These are phyloP conservation scores for Gymnodraco acuticeps DNA, from an alignment of 2,797 vertebrate genomes.

Conservation along the genomic window DNA sequence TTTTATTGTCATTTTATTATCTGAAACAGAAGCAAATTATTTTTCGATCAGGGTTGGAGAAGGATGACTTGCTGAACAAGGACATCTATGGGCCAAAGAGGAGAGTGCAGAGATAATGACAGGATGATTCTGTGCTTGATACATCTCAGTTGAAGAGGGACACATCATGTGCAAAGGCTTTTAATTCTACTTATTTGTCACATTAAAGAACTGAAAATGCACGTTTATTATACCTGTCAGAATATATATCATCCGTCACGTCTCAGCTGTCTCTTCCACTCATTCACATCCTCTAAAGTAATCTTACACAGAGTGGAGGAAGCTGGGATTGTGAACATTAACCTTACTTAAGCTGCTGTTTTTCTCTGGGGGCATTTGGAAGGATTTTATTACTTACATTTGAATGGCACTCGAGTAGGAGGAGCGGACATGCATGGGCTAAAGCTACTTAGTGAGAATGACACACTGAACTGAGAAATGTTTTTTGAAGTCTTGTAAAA, in stretches of 20 bases:
- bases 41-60: constrained; percentile 24
- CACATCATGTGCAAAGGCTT: not conserved
- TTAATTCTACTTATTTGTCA: not conserved
- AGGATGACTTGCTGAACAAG: constrained; percentile 80
- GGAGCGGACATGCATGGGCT: constrained; percentile 61
- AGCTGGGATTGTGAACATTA: constrained; percentile 60
- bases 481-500: constrained; percentile 37
- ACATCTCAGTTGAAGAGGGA: not conserved
- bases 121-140: not conserved
- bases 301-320: constrained; percentile 56
- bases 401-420: constrained; percentile 68
- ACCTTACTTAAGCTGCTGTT: constrained; percentile 74
- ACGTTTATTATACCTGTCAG: not conserved
- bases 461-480: constrained; percentile 38
- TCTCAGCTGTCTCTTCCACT: constrained; percentile 37
- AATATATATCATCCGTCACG: constrained; percentile 27
- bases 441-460: constrained; percentile 66
- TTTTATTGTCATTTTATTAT: constrained; percentile 38
- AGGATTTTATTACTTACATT: constrained; percentile 63
- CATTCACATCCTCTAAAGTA: constrained; percentile 55
- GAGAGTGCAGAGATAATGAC: constrained; percentile 55
- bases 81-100: constrained; percentile 80
- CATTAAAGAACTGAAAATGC: not conserved
- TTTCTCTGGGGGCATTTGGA: constrained; percentile 70
- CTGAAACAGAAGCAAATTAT: constrained; percentile 27